Base-by-base conservation (phyloP, 2,888 invertebrate species). In the Teinopalpus imperialis region DNA sequence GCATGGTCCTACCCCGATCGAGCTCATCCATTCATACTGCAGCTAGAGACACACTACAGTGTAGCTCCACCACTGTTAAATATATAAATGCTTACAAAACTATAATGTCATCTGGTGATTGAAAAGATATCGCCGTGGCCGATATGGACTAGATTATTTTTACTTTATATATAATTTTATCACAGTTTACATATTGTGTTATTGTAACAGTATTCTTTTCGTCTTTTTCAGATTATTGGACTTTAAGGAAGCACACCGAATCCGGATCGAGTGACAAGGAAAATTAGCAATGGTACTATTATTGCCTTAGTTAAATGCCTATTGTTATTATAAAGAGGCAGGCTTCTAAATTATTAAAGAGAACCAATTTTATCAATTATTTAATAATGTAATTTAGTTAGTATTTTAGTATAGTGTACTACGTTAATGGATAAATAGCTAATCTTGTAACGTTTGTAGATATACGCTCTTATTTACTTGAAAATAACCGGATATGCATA, bases 191-290 rank as follows among this genome's bases (percentile, higher is more conserved):
- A n/a, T n/a, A n/a, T n/a, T n/a, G n/a, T n/a, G n/a, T n/a, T n/a
- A n/a, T n/a, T n/a, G n/a, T n/a, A 49, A 39, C 23, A 14, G 21
- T 5, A 5, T 14, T 37, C 59, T 60, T 68, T 72, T 54, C 56
- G 63, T 64, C 62, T 58, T 61, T 89, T 82, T 48, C 90, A 90
- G 90, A 90, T 85, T 90, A 89, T 53, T 90, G 89, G 88, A 88
- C 89, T 9, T 66, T 85, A 51, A 70, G 88, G 59, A 90, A 90
- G 66, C 78, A 81, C 51, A 60, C 81, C 29, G 87, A 89, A 6
- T 66, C 75, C 1, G 69, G 77, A 10, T 72, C 81, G 1, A 87
- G 87, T 52, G 88, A 88, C 63, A 88, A 88, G 68, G 88, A 88
- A 67, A 88, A 88, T 53, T 88, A 80, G 60, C 37, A 29, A 43